These are phyloP conservation scores for Gambusia affinis DNA, from an alignment of 2,113 vertebrate species.

Conservation along the genomic window DNA sequence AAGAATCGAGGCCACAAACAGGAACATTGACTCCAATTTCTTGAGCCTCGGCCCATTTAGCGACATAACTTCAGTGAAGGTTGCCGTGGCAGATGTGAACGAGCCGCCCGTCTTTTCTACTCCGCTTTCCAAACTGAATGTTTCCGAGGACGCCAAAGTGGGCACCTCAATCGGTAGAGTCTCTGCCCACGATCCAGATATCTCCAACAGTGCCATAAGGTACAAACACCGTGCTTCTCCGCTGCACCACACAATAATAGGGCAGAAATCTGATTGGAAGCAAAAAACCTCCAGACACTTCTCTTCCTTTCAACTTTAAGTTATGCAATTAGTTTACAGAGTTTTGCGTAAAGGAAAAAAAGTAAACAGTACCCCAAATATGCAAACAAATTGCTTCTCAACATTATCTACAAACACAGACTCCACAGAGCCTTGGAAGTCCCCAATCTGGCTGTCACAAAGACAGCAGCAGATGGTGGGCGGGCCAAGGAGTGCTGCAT, in stretches of 20 bases:
- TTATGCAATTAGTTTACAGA: background rate
- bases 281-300: background rate
- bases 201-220: slow-evolving; percentile 89
- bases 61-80: slow-evolving; percentile 87
- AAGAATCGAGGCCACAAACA: slow-evolving; percentile 92
- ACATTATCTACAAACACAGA: slow-evolving; percentile 22
- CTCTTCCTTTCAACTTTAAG: background rate
- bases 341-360: background rate
- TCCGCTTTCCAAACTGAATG: slow-evolving; percentile 84
- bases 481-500: slow-evolving; percentile 53
- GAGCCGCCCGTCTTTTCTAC: slow-evolving; percentile 89
- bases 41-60: slow-evolving; percentile 89
- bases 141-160: slow-evolving; percentile 90
- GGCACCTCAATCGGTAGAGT: slow-evolving; percentile 92
- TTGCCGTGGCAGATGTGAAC: slow-evolving; percentile 93
- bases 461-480: slow-evolving; percentile 67
- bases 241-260: background rate
- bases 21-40: slow-evolving; percentile 90
- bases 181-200: slow-evolving; percentile 91
- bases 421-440: slow-evolving; percentile 11
- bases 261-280: background rate
- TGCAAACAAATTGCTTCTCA: background rate
- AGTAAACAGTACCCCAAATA: background rate
- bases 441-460: slow-evolving; percentile 20
- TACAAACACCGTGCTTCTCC: slow-evolving; percentile 56